Base-by-base conservation (phyloP, 2,113 vertebrate genomes). In the Todiramphus chloris region DNA sequence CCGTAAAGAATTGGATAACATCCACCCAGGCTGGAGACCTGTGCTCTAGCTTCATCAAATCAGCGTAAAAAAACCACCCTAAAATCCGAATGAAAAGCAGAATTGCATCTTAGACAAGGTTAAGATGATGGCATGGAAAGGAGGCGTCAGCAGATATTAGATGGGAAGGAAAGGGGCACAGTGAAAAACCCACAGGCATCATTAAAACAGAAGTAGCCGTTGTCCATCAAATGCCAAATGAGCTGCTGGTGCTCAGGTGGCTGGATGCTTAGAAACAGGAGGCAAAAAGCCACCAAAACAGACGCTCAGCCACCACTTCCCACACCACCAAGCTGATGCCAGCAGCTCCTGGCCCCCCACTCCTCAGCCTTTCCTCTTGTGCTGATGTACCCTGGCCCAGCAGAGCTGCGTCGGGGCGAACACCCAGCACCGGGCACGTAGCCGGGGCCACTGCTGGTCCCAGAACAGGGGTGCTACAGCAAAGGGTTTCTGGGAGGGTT, bases 331-430 rank as follows among this genome's bases (percentile, higher is more conserved):
- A 2, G 37, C 35, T 27, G 9, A 14, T 5, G 23, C 4, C 16
- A 86, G 58, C 48, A 90, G n/a, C 19, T 90, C 21, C 19, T 16
- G 28, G 28, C 19, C 44, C 5, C 30, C 1, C 1, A 3, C 27
- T 59, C 19, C 37, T 72, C 33, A 19, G 19, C 59, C 55, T 69
- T 60, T 41, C 33, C 55, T 73, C 48, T 62, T 35, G 24, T 19
- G n/a, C n/a, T 1, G 4, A 30, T 15, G 25, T 5, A 43, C 31
- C 39, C 10, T 4, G 13, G 58, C 28, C 9, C 6, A 25, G 39
- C 0, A 2, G 69, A 80, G 58, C 28, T 21, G 7, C 7, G 1
- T 5, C 0, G 0, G 50, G 43, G 13, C 53, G 50, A 86, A 43
- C 8, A 55, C 24, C 19, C 62, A 41, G 23, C 55, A 17, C 9